phyloP scores from a whole-genome alignment of 1,140 invertebrate genomes.

The Brachionus calyciflorus region DNA sequence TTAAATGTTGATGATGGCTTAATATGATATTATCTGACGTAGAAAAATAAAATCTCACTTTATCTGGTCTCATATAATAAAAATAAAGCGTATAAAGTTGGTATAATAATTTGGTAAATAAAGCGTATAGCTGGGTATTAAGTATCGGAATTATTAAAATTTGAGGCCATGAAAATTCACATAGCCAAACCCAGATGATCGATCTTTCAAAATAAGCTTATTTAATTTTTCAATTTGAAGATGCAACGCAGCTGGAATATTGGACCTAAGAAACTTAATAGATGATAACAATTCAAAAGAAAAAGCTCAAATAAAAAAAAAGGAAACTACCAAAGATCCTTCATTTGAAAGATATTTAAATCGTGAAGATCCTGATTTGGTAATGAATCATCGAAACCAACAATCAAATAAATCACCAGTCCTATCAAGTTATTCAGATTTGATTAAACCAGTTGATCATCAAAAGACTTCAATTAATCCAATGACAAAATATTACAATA shows the following conservation, averaged over 20 bases:
- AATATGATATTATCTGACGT: too few species aligned
- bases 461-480: neutral
- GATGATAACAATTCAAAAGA: neutral
- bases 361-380: neutral
- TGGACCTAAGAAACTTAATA: constrained; percentile 36
- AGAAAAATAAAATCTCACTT: too few species aligned
- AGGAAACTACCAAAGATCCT: neutral
- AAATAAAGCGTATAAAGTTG: too few species aligned
- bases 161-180: too few species aligned
- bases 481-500: constrained; percentile 9
- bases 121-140: too few species aligned
- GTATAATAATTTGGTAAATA: too few species aligned
- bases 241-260: constrained; percentile 41
- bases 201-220: too few species aligned
- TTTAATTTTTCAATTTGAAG: neutral
- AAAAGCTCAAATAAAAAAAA: neutral
- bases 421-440: neutral
- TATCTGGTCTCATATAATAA: too few species aligned
- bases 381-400: neutral
- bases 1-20: too few species aligned
- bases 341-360: neutral
- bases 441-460: neutral
- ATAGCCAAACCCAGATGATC: too few species aligned
- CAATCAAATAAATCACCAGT: neutral
- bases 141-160: too few species aligned